Evolutionary conservation across 2,888 invertebrate genomes (phyloP).

Genomic region (Labia minor): DNA sequence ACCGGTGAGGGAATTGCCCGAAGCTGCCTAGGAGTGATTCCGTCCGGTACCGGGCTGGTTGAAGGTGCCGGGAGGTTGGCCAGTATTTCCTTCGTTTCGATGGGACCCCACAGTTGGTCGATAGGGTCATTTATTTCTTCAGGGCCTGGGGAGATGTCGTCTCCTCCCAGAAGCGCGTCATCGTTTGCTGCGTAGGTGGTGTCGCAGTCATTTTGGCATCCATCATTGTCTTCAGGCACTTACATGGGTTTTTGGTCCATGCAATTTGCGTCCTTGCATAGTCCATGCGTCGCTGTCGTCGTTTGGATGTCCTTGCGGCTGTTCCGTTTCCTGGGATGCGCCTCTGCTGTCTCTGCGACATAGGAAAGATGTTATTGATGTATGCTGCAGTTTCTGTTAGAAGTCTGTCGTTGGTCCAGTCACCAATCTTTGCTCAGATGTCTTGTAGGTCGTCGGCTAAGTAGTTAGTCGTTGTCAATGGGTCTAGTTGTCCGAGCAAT

Average conservation of each 20-base stretch:
- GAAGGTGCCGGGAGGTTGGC: no score
- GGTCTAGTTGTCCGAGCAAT: no score
- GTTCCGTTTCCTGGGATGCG: neutral
- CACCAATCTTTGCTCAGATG: no score
- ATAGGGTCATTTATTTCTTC: neutral
- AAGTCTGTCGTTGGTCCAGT: no score
- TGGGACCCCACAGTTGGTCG: neutral
- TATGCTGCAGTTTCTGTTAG: neutral
- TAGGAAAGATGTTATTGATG: neutral
- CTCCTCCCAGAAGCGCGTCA: neutral
- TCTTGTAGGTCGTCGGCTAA: no score
- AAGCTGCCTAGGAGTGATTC: neutral
- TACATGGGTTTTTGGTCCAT: neutral
- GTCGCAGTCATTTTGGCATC: neutral
- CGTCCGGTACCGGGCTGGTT: constrained; percentile 14
- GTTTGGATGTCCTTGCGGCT: neutral
- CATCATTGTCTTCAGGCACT: no score
- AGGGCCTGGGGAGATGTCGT: neutral
- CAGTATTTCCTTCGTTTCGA: neutral
- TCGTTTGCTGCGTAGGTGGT: constrained; percentile 17
- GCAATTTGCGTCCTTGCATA: neutral
- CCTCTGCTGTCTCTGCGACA: neutral
- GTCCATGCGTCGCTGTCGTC: neutral
- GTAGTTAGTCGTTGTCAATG: neutral
- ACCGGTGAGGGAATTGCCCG: neutral